Evolutionary conservation across 2,888 invertebrate genomes (phyloP), one percentile per base, ranked within the genome.

Genomic region (Dasysyrphus albostriatus): DNA sequence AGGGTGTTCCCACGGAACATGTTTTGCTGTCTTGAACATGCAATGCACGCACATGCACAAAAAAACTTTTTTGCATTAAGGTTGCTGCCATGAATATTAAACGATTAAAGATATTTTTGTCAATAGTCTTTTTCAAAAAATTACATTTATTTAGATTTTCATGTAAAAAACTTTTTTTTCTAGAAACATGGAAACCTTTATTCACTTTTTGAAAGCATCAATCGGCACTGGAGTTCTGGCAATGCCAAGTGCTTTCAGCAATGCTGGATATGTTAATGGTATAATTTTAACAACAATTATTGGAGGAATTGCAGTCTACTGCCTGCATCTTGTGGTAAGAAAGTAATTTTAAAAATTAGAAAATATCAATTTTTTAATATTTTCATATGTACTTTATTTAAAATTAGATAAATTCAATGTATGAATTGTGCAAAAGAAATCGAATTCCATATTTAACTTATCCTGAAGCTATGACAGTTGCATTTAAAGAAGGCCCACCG

Each of bases 221-320:
- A 94, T 99, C 73, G 99, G 99, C 5, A 98, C 98, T 12, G 99
- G 99, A 0, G 98, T 99, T 63, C 93, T 99, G 80, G 98, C 99
- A 24, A 98, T 99, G 97, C 99, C 99, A 0, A 95, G 95, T 92
- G 96, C 96, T 0, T 95, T 95, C 91, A 95, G 95, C 74, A 96
- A 98, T 92, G 96, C 99, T 51, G 99, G 99, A 1, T 94, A 99
- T 2, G 95, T 95, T 90, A 97, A 98, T 89, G 99, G 99, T 0
- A 93, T 98, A 34, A 93, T 96, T 67, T 96, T 98, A 0, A 96
- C 98, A 0, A 95, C 97, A 88, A 91, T 96, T 47, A 96, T 99
- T 83, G 99, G 98, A n/a, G 92, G 95, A 0, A 95, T 98, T 74
- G 98, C 98, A 93, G 96, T 98, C 2, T 98, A 99, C 92, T 99